Percentiles rank a stretch among this genome's conserved stretches.
phyloP scores from a whole-genome alignment of 1,140 invertebrate species.

The Dreissena rostriformis region DNA sequence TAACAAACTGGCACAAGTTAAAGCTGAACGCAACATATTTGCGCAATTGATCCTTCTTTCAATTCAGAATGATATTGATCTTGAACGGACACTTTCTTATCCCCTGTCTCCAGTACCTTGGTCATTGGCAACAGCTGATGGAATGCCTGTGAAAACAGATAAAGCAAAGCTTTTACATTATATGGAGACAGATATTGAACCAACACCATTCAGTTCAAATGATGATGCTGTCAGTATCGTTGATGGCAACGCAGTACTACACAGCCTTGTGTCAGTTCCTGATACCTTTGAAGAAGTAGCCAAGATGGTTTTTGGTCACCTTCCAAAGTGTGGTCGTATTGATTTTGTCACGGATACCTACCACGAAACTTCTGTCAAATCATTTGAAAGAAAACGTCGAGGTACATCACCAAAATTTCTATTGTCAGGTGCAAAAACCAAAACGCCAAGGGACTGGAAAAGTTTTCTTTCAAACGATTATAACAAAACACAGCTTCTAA shows the following conservation, averaged over 20 bases:
- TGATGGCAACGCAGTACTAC: conserved; percentile 6
- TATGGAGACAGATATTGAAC: conserved; percentile 22
- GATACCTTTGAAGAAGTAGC: conserved; percentile 8
- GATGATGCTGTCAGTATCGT: neutral
- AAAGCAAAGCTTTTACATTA: conserved; percentile 32
- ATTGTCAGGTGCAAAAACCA: neutral
- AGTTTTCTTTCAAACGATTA: neutral
- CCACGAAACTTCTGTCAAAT: neutral
- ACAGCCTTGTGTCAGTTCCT: neutral
- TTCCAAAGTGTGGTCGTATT: neutral
- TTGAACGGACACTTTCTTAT: conserved; percentile 17
- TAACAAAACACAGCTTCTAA: conserved; percentile 8
- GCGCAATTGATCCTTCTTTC: conserved; percentile 44
- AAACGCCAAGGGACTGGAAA: neutral
- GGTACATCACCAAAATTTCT: neutral
- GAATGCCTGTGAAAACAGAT: conserved; percentile 41
- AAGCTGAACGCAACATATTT: conserved; percentile 38
- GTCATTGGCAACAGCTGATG: conserved; percentile 44
- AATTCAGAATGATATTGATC: conserved; percentile 21
- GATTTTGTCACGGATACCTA: conserved; percentile 29
- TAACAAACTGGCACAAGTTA: conserved; percentile 17
- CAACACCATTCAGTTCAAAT: neutral
- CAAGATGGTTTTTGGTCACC: neutral
- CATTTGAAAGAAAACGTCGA: neutral
- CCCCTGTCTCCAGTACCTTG: conserved; percentile 32